phyloP scores from a whole-genome alignment of 2,113 vertebrate species.

The Sigmodon hispidus region DNA sequence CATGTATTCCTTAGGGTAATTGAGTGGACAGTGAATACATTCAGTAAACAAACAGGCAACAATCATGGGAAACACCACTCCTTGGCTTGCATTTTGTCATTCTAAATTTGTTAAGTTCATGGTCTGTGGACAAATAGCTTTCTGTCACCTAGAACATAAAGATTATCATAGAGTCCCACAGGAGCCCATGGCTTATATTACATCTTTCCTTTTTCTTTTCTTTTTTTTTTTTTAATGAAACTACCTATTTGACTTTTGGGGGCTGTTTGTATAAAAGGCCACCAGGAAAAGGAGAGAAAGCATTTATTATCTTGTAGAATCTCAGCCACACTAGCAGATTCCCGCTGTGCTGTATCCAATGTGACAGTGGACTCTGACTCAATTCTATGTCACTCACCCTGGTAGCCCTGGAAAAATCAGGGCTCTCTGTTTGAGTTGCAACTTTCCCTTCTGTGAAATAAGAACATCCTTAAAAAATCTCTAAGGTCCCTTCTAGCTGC shows the following conservation, averaged over 20 bases:
- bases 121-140: not conserved
- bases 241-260: not conserved
- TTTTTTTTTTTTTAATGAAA: not conserved
- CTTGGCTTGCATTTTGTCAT: not conserved
- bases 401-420: not conserved
- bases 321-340: not conserved
- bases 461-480: not conserved
- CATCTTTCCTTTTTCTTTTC: not conserved
- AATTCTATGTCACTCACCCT: not conserved
- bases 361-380: not conserved
- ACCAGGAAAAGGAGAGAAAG: not conserved
- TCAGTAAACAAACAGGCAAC: not conserved
- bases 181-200: not conserved
- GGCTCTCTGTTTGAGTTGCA: not conserved
- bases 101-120: not conserved
- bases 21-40: not conserved
- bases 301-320: not conserved
- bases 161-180: not conserved
- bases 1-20: not conserved
- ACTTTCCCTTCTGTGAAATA: not conserved
- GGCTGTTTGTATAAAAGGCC: not conserved
- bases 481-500: not conserved
- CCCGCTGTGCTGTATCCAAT: not conserved
- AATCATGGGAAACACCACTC: not conserved
- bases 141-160: constrained; percentile 14